Evolutionary conservation across 2,797 vertebrate genomes (phyloP), one percentile per base, ranked within the genome.

Genomic region (Botia kubotai): DNA sequence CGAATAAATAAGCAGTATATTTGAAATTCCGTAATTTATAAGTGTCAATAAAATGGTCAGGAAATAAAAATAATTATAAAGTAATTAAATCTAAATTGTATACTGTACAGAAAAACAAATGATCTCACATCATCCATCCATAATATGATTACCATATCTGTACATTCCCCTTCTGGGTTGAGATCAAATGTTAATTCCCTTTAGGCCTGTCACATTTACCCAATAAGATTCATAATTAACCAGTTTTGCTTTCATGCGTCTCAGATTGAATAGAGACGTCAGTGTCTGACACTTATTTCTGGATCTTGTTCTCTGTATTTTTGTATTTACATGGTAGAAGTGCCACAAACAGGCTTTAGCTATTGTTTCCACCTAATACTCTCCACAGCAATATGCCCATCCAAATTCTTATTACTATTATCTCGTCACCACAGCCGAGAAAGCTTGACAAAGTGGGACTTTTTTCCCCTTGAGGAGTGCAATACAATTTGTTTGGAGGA

Each of bases 341-440:
- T 63, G 60, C 72, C 77, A 81, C 52, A 77, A 73, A 85, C 78
- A 75, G 78, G 52, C 75, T 75, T 76, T 50, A 68, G 72, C 70
- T 86, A 79, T 86, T 89, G 84, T 85, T 83, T 77, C 52, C 75
- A 57, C 70, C 57, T 48, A 71, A 72, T 60, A 43, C 46, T 69
- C 69, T 79, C 60, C 65, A 75, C 79, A 75, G 48, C 26, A 26
- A 69, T 70, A 68, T 55, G 74, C 83, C 86, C 85, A 86, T 86
- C 82, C 84, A 76, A 76, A 84, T 78, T 82, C 48, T 63, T 72
- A 82, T 89, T 80, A 80, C 73, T 76, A 84, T 89, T 88, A 89
- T 88, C 86, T 89, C 83, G 78, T 71, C 72, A 79, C 75, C 87
- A 82, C 87, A 86, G 84, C 83, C 85, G 83, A 85, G 84, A 68